Base-by-base conservation (phyloP, 2,888 invertebrate genomes). In the Athrips mouffetella region DNA sequence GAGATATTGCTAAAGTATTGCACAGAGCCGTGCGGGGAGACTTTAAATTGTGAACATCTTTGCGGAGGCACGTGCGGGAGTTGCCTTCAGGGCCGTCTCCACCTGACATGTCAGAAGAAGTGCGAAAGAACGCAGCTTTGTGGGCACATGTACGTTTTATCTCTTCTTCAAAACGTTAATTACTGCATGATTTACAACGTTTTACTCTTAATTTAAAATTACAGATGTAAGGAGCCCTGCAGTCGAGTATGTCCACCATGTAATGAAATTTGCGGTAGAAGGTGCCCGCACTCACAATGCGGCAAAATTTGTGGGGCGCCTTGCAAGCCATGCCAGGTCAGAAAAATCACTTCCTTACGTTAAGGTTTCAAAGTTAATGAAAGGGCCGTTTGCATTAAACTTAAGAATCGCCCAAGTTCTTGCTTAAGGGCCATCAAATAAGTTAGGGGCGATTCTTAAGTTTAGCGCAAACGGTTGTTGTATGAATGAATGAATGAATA, bases 91-190 rank as follows among this genome's bases (percentile, higher is more conserved):
- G 91, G 91, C 31, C 85, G 92, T 6, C 69, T 93, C 47, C 94
- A 94, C 70, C 64, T 60, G 48, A 74, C 88, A 15, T 93, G 93
- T 70, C 54, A 58, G 25, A 79, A 89, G 57, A 71, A 76, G 13
- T 94, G 94, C 71, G 79, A 82, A 3, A 85, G 84, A 44, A 58
- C 66, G 8, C 83, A 92, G 51, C 87, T 93, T 40, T 93, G 93
- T 68, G 91, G 91, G 23, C 93, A 93, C 65, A 73, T 81, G 89
- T 90, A 63, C 75, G 76, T 44, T 7, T 33, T 33, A 5, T 3
- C 16, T 33, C 16, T 15, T 13, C 16, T 33, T 15, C 13, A n/a
- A n/a, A n/a, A n/a, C n/a, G n/a, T n/a, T n/a, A n/a, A n/a, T n/a
- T n/a, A n/a, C n/a, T n/a, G n/a, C n/a, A n/a, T n/a, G n/a, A n/a